Base-by-base conservation (phyloP, 2,113 vertebrate species). In the Oncorhynchus nerka region DNA sequence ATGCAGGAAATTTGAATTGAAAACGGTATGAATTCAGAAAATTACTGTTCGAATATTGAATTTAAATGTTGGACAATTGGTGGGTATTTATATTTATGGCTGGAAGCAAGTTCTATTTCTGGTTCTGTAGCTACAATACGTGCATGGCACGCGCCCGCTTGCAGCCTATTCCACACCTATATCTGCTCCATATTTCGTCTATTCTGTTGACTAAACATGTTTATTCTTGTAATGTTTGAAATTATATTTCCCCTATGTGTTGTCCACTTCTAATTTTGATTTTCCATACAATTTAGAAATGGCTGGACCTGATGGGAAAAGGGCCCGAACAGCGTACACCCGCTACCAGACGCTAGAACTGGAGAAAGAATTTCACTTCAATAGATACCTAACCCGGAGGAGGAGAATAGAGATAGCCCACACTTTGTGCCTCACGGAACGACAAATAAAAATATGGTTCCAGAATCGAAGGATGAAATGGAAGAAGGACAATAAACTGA, bases 361-460 rank as follows among this genome's bases (percentile, higher is more conserved):
- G 96, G 97, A 99, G 93, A 99, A 99, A 93, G 97, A 99, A 92
- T 99, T 99, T 88, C 97, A 99, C 94, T 99, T 99, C 94, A 99
- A 99, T 90, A 94, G 97, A 92, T 99, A 99, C 93, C 97, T 99
- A 86, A 99, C 97, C 88, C 93, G 97, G 88, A 95, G 97, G 92
- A 93, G 97, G 95, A 94, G 97, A 87, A 99, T 99, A 92, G 97
- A 99, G 93, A 99, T 99, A 89, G 97, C 97, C 79, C 97, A 99
- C 90, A 94, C 97, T 61, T 93, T 99, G 85, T 99, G 97, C 91
- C 96, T 99, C 88, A 96, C 96, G 78, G 97, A 99, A 89, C 95
- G 97, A 93, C 97, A 99, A 94, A 99, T 99, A 93, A 99, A 99
- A 94, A 99, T 99, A 90, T 99, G 97, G 97, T 98, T 99, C 94